Conservation (phyloP, 2,888 invertebrate genomes). For the Cybosia mesomella region DNA sequence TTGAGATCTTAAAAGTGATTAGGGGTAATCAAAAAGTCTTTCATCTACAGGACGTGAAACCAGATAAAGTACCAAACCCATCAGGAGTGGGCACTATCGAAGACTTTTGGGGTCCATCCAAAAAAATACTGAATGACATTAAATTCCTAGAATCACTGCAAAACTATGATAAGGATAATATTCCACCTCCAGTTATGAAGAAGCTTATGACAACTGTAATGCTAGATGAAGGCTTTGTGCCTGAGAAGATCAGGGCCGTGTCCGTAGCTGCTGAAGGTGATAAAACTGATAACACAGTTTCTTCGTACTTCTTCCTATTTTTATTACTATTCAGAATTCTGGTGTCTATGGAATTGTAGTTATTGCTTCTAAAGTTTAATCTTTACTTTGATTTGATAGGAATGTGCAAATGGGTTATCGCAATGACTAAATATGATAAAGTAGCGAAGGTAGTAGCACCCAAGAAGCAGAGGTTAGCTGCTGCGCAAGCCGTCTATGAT, state of each 20-base stretch:
- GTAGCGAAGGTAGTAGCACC: conserved; percentile 97
- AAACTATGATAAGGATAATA: conserved; percentile 97
- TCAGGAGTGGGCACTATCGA: conserved; percentile 94
- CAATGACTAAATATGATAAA: conserved; percentile 97
- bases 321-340: background rate
- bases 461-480: conserved; percentile 95
- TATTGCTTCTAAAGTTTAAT: background rate
- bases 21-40: too few species aligned
- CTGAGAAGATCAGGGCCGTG: conserved; percentile 94
- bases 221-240: conserved; percentile 95
- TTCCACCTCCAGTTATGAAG: conserved; percentile 93
- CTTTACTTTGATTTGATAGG: conserved; percentile 72
- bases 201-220: conserved; percentile 93
- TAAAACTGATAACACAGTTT: background rate
- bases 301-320: background rate
- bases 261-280: conserved; percentile 96
- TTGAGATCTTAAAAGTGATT: too few species aligned
- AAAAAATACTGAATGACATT: conserved; percentile 95
- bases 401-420: conserved; percentile 97
- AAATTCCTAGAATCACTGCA: conserved; percentile 96
- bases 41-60: conserved; percentile 94
- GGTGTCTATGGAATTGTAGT: background rate
- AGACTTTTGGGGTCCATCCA: conserved; percentile 97
- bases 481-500: conserved; percentile 93
- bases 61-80: conserved; percentile 94